phyloP scores from a whole-genome alignment of 1,140 invertebrate genomes.

The Drosophila melanica region DNA sequence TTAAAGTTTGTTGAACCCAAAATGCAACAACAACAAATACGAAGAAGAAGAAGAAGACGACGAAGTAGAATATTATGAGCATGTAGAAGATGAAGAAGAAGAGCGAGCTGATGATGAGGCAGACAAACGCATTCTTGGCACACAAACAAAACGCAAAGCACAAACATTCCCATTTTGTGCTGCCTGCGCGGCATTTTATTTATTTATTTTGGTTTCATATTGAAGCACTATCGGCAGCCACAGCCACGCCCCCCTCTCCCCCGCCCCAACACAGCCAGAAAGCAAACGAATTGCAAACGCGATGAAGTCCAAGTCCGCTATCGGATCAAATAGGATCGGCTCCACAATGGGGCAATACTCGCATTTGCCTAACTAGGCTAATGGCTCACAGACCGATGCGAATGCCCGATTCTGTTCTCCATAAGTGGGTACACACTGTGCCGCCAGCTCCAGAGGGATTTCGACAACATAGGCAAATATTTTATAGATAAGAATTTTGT shows the following conservation, averaged over 20 bases:
- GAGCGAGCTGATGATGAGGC: constrained; percentile 26
- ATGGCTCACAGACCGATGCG: constrained; percentile 30
- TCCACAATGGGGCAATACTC: neutral
- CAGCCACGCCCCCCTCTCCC: neutral
- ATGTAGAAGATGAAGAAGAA: neutral
- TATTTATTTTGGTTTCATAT: constrained; percentile 49
- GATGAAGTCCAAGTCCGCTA: constrained; percentile 25
- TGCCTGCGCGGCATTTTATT: constrained; percentile 43
- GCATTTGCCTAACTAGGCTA: constrained; percentile 38
- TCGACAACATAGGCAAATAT: neutral
- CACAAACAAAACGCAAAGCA: constrained; percentile 47
- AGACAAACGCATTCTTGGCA: constrained; percentile 50
- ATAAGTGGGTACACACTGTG: neutral
- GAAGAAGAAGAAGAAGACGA: constrained; percentile 38
- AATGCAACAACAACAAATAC: neutral
- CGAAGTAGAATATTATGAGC: constrained; percentile 36
- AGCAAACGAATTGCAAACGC: constrained; percentile 33
- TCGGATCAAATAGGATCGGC: constrained; percentile 17
- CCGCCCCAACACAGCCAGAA: constrained; percentile 7
- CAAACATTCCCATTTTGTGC: constrained; percentile 45
- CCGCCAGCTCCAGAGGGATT: neutral
- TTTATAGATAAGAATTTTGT: too few species aligned
- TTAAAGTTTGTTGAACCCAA: constrained; percentile 73
- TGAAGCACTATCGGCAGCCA: constrained; percentile 32
- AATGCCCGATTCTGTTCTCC: constrained; percentile 23